These are phyloP conservation scores for Drosophila phalerata DNA, from an alignment of 2,888 invertebrate species.

Conservation along the genomic window DNA sequence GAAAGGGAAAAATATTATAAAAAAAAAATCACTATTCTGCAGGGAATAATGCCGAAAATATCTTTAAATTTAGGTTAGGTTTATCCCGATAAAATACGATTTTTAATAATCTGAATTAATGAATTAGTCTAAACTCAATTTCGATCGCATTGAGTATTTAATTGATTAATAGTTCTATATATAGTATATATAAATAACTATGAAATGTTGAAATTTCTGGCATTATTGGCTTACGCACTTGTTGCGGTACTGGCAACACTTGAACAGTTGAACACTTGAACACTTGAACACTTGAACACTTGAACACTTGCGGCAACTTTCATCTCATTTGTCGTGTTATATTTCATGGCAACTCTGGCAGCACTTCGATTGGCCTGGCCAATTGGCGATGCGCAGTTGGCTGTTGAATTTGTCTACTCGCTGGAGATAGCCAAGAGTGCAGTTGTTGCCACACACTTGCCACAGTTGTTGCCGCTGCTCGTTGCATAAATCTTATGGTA, in stretches of 20 bases:
- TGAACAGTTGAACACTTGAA: background rate
- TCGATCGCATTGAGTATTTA: too few relatives aligned
- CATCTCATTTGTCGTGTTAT: constrained; percentile 21
- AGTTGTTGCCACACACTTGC: constrained; percentile 9
- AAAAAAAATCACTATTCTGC: too few relatives aligned
- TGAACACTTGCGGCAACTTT: constrained; percentile 12
- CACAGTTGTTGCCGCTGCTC: constrained; percentile 2
- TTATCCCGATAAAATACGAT: too few relatives aligned
- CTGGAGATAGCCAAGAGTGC: constrained; percentile 6
- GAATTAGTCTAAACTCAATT: too few relatives aligned
- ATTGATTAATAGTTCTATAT: too few relatives aligned
- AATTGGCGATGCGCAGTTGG: constrained; percentile 25
- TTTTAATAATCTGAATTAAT: too few relatives aligned
- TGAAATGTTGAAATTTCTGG: background rate
- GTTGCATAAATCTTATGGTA: constrained; percentile 31
- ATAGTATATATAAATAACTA: background rate
- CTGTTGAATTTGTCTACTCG: constrained; percentile 26
- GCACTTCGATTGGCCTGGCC: constrained; percentile 23
- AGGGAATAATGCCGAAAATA: too few relatives aligned
- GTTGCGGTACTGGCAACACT: constrained; percentile 10
- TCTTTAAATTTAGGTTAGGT: too few relatives aligned
- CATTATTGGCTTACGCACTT: constrained; percentile 4
- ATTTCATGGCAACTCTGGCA: constrained; percentile 19
- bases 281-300: background rate
- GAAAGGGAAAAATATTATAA: too few relatives aligned